A percentile compares a stretch with the other conserved stretches of the same genome.
phyloP scores from a whole-genome alignment of 2,113 vertebrate species.

The Sus scrofa region DNA sequence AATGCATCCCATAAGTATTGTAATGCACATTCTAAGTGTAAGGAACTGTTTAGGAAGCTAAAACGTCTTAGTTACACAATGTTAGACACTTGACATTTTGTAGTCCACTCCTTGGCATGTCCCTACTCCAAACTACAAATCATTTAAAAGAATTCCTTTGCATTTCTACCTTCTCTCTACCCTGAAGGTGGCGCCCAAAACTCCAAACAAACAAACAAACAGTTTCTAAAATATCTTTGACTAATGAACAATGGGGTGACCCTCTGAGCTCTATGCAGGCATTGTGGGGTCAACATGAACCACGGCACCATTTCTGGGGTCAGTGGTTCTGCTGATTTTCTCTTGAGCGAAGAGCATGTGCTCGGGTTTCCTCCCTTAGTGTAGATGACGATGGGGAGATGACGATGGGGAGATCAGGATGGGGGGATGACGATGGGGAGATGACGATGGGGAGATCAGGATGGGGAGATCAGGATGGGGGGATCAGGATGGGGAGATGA shows the following conservation, averaged over 20 bases:
- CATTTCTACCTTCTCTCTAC: background rate
- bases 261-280: background rate
- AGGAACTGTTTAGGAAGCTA: background rate
- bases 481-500: no score
- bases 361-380: background rate
- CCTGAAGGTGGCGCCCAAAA: background rate
- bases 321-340: background rate
- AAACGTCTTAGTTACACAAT: background rate
- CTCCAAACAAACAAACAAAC: background rate
- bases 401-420: no score
- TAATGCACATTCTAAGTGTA: background rate
- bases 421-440: no score
- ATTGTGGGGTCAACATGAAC: background rate
- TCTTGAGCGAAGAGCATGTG: background rate
- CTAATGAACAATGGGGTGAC: slow-evolving; percentile 32
- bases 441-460: no score
- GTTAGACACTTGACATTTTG: slow-evolving; percentile 29
- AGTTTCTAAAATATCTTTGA: slow-evolving; percentile 53
- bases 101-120: background rate
- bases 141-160: slow-evolving; percentile 22
- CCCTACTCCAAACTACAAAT: slow-evolving; percentile 34
- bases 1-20: slow-evolving; percentile 17
- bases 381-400: background rate
- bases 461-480: no score
- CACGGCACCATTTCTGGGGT: background rate